Base-by-base conservation (phyloP, 2,113 vertebrate species). In the Tonatia bakeri region DNA sequence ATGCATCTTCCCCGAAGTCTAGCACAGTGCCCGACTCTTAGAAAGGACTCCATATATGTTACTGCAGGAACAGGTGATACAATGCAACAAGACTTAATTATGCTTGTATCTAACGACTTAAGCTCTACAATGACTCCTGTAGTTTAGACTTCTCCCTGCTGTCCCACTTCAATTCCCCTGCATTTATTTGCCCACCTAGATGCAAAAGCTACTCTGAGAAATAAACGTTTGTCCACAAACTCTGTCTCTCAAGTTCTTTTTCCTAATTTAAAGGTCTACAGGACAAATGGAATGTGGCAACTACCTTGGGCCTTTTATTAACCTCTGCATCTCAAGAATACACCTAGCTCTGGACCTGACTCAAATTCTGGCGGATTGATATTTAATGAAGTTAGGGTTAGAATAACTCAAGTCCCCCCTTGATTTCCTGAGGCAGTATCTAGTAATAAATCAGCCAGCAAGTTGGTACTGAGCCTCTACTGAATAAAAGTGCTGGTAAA, bases 141-240 rank as follows among this genome's bases (percentile, higher is more conserved):
- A 69, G 24, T 70, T 90, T 83, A 70, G 91, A 96, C 54, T 67
- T 91, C n/a, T 76, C 59, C 65, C 14, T 65, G 59, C 40, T 79
- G 36, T n/a, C 47, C 13, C 70, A 26, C 43, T 84, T 93, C n/a
- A 77, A 4, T 92, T 72, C 28, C 59, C 40, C 33, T 56, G 43
- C 33, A n/a, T 36, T 89, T 28, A 54, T 91, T 94, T 88, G 36
- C 70, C 43, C 33, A 72, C 26, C 36, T 75, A 36, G 28, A 67
- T 92, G 38, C 70, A 84, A 93, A 95, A 96, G 26, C 64, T 93
- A 45, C 33, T 33, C 75, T 91, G 81, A 97, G 76, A 93, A 90
- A 87, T 52, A 45, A 26, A 54, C 43, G 31, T 91, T 81, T 89
- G 47, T 91, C 83, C 89, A 89, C 67, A 88, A 8, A 16, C 43